Evolutionary conservation across 2,113 vertebrate species (phyloP).

Genomic region (Lamprotornis superbus): DNA sequence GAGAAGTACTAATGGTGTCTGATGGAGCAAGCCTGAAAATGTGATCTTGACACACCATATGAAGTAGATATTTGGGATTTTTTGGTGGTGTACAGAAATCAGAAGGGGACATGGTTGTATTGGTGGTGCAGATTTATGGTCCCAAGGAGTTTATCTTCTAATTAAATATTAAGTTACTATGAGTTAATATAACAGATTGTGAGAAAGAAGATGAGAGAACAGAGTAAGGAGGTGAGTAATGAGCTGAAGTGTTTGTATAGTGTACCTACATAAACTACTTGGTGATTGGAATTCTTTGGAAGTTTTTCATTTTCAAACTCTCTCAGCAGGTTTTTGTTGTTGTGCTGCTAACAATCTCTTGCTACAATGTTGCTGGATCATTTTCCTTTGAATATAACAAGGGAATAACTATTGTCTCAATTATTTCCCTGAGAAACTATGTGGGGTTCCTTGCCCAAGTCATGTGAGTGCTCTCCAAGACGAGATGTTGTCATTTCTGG

Average conservation of each 20-base stretch:
- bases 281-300: constrained; percentile 24
- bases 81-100: neutral
- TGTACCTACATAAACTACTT: neutral
- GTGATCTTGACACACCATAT: neutral
- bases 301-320: constrained; percentile 24
- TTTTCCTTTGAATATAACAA: neutral
- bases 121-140: neutral
- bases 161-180: constrained; percentile 8
- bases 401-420: neutral
- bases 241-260: neutral
- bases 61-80: neutral
- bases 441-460: neutral
- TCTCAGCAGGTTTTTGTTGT: constrained; percentile 40
- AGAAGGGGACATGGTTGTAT: neutral
- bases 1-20: neutral
- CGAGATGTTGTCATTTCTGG: neutral
- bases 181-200: neutral
- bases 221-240: neutral
- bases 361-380: neutral
- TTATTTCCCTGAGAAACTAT: constrained; percentile 22
- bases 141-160: neutral
- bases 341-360: constrained; percentile 23
- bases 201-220: neutral
- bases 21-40: neutral
- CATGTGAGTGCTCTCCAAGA: neutral